Evolutionary conservation across 2,888 invertebrate genomes (phyloP).

Genomic region (Drosophila atripex): DNA sequence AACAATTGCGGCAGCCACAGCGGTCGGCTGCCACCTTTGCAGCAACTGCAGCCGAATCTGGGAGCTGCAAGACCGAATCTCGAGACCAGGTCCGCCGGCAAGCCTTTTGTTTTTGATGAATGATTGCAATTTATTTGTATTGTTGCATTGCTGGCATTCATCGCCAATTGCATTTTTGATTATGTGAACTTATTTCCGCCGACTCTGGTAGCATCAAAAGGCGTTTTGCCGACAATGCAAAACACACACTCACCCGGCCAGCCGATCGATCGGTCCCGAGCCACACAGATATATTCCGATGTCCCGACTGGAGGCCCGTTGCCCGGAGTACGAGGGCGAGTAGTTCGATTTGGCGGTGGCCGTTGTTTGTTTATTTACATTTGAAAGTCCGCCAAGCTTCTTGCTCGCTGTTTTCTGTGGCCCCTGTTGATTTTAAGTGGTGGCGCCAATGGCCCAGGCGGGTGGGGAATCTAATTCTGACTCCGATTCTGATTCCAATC

Average conservation of each 20-base stretch:
- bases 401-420: slow-evolving; percentile 36
- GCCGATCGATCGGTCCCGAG: not conserved
- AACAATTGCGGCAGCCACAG: slow-evolving; percentile 62
- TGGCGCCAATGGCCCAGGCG: slow-evolving; percentile 68
- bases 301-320: slow-evolving; percentile 40
- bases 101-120: slow-evolving; percentile 75
- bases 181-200: slow-evolving; percentile 69
- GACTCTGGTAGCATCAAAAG: slow-evolving; percentile 54
- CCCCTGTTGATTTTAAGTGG: slow-evolving; percentile 77
- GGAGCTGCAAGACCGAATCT: slow-evolving; percentile 38
- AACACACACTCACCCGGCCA: slow-evolving; percentile 20
- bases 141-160: slow-evolving; percentile 76
- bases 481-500: not conserved
- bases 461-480: slow-evolving; percentile 2
- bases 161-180: slow-evolving; percentile 73
- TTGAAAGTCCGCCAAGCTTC: slow-evolving; percentile 71
- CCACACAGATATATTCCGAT: not conserved
- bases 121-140: slow-evolving; percentile 79
- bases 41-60: slow-evolving; percentile 58
- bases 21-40: slow-evolving; percentile 29
- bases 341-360: slow-evolving; percentile 36
- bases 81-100: slow-evolving; percentile 37
- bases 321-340: slow-evolving; percentile 55
- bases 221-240: slow-evolving; percentile 59
- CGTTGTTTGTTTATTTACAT: slow-evolving; percentile 74